phyloP scores from a whole-genome alignment of 2,888 invertebrate genomes.

The Drosophila neutralis region DNA sequence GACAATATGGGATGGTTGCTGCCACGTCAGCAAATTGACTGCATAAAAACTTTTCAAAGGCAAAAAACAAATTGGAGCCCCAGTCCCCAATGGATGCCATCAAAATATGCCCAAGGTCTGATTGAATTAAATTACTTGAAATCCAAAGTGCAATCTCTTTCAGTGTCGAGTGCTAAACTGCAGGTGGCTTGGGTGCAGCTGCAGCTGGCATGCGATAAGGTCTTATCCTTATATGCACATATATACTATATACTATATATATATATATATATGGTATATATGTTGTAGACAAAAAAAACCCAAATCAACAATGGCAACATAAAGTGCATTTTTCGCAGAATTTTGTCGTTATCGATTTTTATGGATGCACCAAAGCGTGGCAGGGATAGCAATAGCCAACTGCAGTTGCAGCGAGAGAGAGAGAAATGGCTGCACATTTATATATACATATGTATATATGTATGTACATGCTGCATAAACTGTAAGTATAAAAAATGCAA shows the following conservation, averaged over 20 bases:
- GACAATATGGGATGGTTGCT: conserved; percentile 70
- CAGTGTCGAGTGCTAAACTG: conserved; percentile 23
- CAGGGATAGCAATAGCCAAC: conserved; percentile 24
- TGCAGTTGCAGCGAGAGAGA: conserved; percentile 13
- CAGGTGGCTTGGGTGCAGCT: conserved; percentile 11
- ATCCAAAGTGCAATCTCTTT: conserved; percentile 52
- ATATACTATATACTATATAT: conserved; percentile 20
- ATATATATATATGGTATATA: conserved; percentile 13
- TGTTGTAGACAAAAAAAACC: conserved; percentile 19
- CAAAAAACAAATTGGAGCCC: background rate
- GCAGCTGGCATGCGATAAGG: conserved; percentile 40
- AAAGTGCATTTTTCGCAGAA: conserved; percentile 59
- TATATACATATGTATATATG: conserved; percentile 19
- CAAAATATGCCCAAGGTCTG: conserved; percentile 31
- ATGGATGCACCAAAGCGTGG: conserved; percentile 16
- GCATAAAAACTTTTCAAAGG: conserved; percentile 1
- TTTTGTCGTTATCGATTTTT: conserved; percentile 73
- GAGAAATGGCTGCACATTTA: background rate
- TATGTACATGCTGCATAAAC: conserved; percentile 31
- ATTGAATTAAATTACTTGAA: conserved; percentile 68
- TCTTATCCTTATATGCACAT: conserved; percentile 35
- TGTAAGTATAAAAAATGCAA: conserved; percentile 77
- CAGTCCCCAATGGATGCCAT: background rate
- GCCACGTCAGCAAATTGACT: background rate
- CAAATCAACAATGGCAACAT: conserved; percentile 61